These are phyloP conservation scores for Penaeus indicus DNA, from an alignment of 1,140 invertebrate genomes.

Conservation along the genomic window DNA sequence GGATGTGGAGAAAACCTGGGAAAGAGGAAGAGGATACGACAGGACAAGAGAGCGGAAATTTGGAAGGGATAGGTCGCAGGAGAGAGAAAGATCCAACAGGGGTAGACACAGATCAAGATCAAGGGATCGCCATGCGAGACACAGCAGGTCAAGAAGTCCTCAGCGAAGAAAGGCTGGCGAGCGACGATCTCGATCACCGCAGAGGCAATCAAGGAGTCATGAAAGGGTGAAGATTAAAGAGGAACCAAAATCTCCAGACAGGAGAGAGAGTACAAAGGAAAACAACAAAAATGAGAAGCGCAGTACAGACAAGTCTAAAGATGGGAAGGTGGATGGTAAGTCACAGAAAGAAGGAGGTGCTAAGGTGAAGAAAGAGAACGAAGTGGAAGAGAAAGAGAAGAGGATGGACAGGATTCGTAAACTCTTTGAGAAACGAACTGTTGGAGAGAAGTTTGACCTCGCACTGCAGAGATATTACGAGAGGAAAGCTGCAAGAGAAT, in stretches of 20 bases:
- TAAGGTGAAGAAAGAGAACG: slow-evolving; percentile 65
- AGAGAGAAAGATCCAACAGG: slow-evolving; percentile 39
- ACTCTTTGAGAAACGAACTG: slow-evolving; percentile 79
- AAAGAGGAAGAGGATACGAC: background rate
- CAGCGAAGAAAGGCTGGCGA: slow-evolving; percentile 29
- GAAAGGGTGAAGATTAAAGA: slow-evolving; percentile 25
- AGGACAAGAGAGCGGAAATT: slow-evolving; percentile 28
- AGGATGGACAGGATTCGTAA: slow-evolving; percentile 57
- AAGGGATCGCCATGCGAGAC: slow-evolving; percentile 23
- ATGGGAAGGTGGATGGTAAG: slow-evolving; percentile 21
- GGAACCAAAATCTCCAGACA: slow-evolving; percentile 40
- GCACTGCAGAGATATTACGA: slow-evolving; percentile 85
- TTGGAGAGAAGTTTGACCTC: slow-evolving; percentile 83
- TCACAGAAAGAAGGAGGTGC: slow-evolving; percentile 54
- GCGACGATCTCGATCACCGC: slow-evolving; percentile 20
- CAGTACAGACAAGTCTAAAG: slow-evolving; percentile 19
- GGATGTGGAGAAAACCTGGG: slow-evolving; percentile 62
- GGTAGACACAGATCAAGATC: slow-evolving; percentile 42
- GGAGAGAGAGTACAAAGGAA: slow-evolving; percentile 1
- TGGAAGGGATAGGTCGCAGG: slow-evolving; percentile 33
- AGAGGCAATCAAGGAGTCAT: slow-evolving; percentile 19
- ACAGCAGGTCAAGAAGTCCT: slow-evolving; percentile 41
- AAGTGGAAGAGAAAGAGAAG: slow-evolving; percentile 57
- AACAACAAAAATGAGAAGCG: slow-evolving; percentile 28
- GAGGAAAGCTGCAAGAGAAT: slow-evolving; percentile 76